These are phyloP conservation scores for Aurelia aurita DNA, from an alignment of 30 jellyfish, hydroid and myxozoan species.

Conservation along the genomic window DNA sequence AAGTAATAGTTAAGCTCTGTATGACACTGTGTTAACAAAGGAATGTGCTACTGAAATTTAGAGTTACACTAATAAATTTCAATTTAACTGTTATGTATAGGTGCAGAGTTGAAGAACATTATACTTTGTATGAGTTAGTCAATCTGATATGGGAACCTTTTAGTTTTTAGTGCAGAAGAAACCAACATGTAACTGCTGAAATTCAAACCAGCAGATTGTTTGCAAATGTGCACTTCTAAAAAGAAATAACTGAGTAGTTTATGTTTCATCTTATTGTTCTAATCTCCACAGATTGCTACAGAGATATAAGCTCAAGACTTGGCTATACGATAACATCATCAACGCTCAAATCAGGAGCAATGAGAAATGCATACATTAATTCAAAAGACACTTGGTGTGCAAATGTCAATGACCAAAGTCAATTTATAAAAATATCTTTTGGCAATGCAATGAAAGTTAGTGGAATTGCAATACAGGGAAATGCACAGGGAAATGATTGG, in stretches of 20 bases:
- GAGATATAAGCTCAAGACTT: not conserved
- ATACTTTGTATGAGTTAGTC: too few species aligned
- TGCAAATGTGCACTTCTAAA: too few species aligned
- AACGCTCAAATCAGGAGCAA: slow-evolving; percentile 8
- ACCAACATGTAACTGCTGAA: too few species aligned
- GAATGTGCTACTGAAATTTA: too few species aligned
- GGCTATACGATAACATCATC: slow-evolving; percentile 6
- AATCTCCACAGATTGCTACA: not conserved
- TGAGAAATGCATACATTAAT: not conserved
- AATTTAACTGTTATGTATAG: too few species aligned
- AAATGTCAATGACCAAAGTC: not conserved
- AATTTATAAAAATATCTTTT: not conserved
- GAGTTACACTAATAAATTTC: too few species aligned
- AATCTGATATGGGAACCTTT: too few species aligned
- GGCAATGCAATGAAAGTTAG: not conserved
- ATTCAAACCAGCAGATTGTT: too few species aligned
- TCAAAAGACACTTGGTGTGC: slow-evolving; percentile 3
- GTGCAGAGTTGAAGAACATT: too few species aligned
- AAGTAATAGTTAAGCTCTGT: too few species aligned
- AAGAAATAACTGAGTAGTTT: not conserved
- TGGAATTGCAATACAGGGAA: slow-evolving; percentile 1
- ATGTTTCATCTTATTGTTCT: not conserved
- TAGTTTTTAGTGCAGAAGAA: too few species aligned
- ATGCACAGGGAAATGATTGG: not conserved
- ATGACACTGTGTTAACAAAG: too few species aligned